A percentile compares a stretch with the other conserved stretches of the same genome.
phyloP scores from a whole-genome alignment of 2,888 invertebrate genomes.

The Meiosimyza platycephala region DNA sequence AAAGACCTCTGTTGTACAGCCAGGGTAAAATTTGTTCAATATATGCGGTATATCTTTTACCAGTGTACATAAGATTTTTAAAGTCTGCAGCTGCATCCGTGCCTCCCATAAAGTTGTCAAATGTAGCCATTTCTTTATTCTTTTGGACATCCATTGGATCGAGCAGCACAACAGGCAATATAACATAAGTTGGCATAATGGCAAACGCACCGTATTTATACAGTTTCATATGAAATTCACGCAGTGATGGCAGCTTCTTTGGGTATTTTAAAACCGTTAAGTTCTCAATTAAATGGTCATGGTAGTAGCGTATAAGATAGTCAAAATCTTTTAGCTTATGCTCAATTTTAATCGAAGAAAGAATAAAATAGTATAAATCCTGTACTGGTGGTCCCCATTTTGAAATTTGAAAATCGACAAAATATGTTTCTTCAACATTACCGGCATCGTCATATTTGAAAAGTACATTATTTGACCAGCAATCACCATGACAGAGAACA shows the following conservation, averaged over 20 bases:
- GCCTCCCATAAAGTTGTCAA: constrained; percentile 54
- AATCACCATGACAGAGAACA: constrained; percentile 57
- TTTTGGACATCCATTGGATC: constrained; percentile 49
- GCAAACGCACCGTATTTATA: constrained; percentile 52
- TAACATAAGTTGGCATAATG: constrained; percentile 38
- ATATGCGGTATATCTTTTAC: constrained; percentile 53
- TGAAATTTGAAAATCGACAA: constrained; percentile 60
- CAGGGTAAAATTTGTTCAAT: constrained; percentile 58
- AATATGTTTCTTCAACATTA: constrained; percentile 52
- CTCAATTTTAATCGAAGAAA: constrained; percentile 58
- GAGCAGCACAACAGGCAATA: constrained; percentile 55
- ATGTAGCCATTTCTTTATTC: constrained; percentile 49
- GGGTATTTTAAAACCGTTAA: constrained; percentile 54
- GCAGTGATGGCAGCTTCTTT: constrained; percentile 52
- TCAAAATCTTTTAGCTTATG: constrained; percentile 60
- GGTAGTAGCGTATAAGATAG: constrained; percentile 58
- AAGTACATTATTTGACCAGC: constrained; percentile 56
- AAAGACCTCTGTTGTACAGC: constrained; percentile 58
- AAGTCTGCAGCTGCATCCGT: constrained; percentile 47
- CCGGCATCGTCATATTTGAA: constrained; percentile 53
- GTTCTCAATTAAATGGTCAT: constrained; percentile 55
- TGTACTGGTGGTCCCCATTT: constrained; percentile 54
- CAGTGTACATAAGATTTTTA: constrained; percentile 51
- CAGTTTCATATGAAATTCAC: constrained; percentile 53
- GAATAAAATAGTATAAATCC: constrained; percentile 59